These are phyloP conservation scores for Pachycephus smyrnensis DNA, from an alignment of 2,888 invertebrate species.

Conservation along the genomic window DNA sequence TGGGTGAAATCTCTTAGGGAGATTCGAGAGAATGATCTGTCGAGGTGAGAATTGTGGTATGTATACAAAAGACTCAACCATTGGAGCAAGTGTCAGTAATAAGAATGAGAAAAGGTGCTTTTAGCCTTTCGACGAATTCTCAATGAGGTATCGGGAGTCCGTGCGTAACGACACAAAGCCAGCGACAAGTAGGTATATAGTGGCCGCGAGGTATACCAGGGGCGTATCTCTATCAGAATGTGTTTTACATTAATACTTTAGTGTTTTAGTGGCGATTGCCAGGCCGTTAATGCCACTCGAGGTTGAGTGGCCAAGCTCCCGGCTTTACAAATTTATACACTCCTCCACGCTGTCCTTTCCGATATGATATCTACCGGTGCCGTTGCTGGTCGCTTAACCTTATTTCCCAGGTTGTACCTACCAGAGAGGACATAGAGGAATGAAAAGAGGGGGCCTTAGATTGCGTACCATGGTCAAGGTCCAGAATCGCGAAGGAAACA, in stretches of 20 bases:
- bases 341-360: constrained; percentile 44
- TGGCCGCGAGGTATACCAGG: constrained; percentile 21
- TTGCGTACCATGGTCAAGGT: neutral
- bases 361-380: constrained; percentile 58
- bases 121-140: constrained; percentile 6
- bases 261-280: constrained; percentile 64
- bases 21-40: neutral
- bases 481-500: constrained; percentile 12
- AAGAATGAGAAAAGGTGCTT: neutral
- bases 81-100: neutral
- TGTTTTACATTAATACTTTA: constrained; percentile 67
- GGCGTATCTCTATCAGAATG: constrained; percentile 65
- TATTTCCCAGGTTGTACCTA: constrained; percentile 34
- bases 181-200: neutral
- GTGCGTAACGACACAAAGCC: constrained; percentile 3
- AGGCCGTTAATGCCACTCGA: constrained; percentile 63
- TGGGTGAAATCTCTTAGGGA: neutral
- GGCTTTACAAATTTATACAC: constrained; percentile 64
- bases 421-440: constrained; percentile 28
- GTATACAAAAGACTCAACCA: neutral
- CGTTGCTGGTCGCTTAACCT: constrained; percentile 39
- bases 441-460: neutral
- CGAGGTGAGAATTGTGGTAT: neutral
- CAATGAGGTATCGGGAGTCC: neutral
- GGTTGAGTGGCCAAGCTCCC: constrained; percentile 58